Base-by-base conservation (phyloP, 2,888 invertebrate species). In the Cataglyphis livida region DNA sequence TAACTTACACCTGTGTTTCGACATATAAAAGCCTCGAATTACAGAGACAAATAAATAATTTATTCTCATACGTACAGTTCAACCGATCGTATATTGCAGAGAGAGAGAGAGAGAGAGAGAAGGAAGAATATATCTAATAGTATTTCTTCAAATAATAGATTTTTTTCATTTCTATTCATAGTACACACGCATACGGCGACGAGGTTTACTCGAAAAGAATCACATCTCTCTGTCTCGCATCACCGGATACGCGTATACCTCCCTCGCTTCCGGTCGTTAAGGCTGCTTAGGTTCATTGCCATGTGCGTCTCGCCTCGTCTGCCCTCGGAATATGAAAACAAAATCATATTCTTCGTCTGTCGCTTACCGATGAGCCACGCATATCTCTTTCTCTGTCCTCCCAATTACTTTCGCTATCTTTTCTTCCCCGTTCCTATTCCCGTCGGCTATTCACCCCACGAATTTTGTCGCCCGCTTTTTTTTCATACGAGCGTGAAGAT, bases 171-270 rank as follows among this genome's bases (percentile, higher is more conserved):
- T 25, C n/a, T 12, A n/a, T 51, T n/a, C 18, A 18, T 18, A 4
- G 4, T 15, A 44, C 44, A 18, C 18, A 44, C 5, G 7, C 5
- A 44, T 4, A 35, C 48, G 59, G 57, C n/a, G 32, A 59, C 59
- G 10, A 78, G 28, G 25, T 38, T n/a, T 3, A 25, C 59, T 48
- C 44, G 84, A 76, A 85, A 75, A 86, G 89, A 85, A 89, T 85
- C 85, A 78, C 87, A 87, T 89, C 87, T 89, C 71, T 78, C 78
- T 71, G 92, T 90, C 88, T 89, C 91, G 89, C 91, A 91, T 91
- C 86, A 85, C 93, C 93, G 93, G 93, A 93, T 93, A 92, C 92
- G 92, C 92, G 93, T 93, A 91, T 90, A 91, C 91, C 91, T 89
- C 90, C 92, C 91, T 92, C 89, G 85, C 88, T 93, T 93, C 93